A percentile compares a stretch with the other conserved stretches of the same genome.
phyloP scores from a whole-genome alignment of 2,888 invertebrate species.

The Encarsia formosa region DNA sequence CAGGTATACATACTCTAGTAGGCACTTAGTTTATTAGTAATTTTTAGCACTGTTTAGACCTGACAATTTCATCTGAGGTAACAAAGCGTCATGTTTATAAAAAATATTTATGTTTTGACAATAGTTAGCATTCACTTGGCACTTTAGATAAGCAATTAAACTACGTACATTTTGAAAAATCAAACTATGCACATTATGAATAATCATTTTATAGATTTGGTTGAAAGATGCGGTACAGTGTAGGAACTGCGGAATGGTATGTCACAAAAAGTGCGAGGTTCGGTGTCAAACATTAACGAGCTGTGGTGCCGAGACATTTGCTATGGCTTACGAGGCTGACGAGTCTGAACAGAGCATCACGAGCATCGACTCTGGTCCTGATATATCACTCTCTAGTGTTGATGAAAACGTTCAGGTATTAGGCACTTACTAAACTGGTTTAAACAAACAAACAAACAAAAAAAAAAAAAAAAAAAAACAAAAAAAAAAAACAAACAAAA shows the following conservation, averaged over 20 bases:
- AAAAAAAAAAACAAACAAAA: too few species aligned
- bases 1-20: too few species aligned
- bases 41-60: too few species aligned
- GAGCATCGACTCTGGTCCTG: constrained; percentile 43
- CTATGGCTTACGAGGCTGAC: constrained; percentile 46
- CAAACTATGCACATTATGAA: too few species aligned
- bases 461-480: too few species aligned
- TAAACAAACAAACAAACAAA: too few species aligned
- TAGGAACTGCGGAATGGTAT: constrained; percentile 81
- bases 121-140: too few species aligned
- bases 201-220: constrained; percentile 82
- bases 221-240: constrained; percentile 93
- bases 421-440: constrained; percentile 30
- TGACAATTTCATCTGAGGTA: too few species aligned
- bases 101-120: too few species aligned
- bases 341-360: constrained; percentile 41
- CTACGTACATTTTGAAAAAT: background rate
- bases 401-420: constrained; percentile 51
- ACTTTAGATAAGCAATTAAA: background rate
- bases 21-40: too few species aligned
- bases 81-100: too few species aligned
- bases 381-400: constrained; percentile 49
- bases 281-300: constrained; percentile 74
- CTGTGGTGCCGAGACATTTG: constrained; percentile 55
- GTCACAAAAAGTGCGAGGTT: constrained; percentile 92